Percentiles rank a stretch among this genome's conserved stretches.
Conservation (phyloP, 1,140 invertebrate genomes). For the Nixonia krombeini region DNA sequence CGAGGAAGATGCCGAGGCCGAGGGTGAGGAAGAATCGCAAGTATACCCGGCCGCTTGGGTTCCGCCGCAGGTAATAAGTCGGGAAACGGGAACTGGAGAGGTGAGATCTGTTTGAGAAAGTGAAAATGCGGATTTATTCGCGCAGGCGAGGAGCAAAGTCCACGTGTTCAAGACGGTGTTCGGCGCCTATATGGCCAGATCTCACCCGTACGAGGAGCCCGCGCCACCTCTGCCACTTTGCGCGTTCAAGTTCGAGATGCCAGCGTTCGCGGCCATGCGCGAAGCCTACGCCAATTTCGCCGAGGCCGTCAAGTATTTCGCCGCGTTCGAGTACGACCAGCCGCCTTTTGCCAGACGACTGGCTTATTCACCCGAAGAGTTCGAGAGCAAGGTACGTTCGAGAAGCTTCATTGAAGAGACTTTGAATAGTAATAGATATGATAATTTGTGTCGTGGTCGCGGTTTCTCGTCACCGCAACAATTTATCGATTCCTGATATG, state of each 20-base stretch:
- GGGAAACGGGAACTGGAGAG: too few relatives aligned
- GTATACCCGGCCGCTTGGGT: conserved; percentile 48
- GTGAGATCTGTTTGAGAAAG: too few relatives aligned
- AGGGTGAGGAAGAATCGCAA: conserved; percentile 25
- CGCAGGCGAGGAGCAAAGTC: conserved; percentile 58
- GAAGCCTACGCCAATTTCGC: conserved; percentile 33
- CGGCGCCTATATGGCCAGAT: conserved; percentile 46
- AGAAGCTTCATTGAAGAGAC: too few relatives aligned
- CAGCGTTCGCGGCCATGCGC: conserved; percentile 31
- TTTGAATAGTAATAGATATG: too few relatives aligned
- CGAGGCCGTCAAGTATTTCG: conserved; percentile 51
- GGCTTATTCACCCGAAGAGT: conserved; percentile 51
- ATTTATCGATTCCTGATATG: too few relatives aligned
- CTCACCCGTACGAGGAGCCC: conserved; percentile 53
- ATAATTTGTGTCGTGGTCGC: too few relatives aligned
- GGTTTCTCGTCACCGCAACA: too few relatives aligned
- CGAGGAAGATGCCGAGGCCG: conserved; percentile 25
- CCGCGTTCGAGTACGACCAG: conserved; percentile 54
- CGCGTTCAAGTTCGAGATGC: conserved; percentile 55
- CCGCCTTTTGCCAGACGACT: conserved; percentile 48
- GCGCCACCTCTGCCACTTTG: conserved; percentile 46
- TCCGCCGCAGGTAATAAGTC: conserved; percentile 42
- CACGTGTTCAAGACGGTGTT: conserved; percentile 58
- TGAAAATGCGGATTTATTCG: too few relatives aligned
- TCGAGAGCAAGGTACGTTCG: conserved; percentile 57